A percentile compares a stretch with the other conserved stretches of the same genome.
Evolutionary conservation across 2,888 invertebrate species (phyloP).

Genomic region (Oscheius sp.): DNA sequence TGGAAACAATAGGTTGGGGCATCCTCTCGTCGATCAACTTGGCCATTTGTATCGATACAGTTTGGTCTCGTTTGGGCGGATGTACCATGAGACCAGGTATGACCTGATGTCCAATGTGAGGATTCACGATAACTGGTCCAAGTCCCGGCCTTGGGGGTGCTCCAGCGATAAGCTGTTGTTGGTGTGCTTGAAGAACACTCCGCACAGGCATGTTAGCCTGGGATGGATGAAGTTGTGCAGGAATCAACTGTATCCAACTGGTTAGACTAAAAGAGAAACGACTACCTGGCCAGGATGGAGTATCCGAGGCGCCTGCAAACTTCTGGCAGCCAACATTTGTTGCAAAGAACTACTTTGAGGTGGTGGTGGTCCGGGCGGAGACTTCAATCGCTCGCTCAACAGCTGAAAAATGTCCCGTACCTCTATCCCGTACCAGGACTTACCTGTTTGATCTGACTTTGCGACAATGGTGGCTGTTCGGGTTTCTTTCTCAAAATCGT

Average conservation of each 20-base stretch:
- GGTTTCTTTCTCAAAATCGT: background rate
- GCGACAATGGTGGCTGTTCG: background rate
- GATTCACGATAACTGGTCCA: constrained; percentile 18
- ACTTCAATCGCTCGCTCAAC: constrained; percentile 4
- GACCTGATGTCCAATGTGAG: constrained; percentile 11
- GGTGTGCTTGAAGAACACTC: constrained; percentile 17
- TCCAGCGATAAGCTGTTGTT: background rate
- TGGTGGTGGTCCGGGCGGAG: background rate
- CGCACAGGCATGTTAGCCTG: constrained; percentile 23
- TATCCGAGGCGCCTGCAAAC: background rate
- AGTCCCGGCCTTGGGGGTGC: constrained; percentile 10
- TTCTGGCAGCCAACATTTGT: background rate
- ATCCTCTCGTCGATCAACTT: constrained; percentile 29
- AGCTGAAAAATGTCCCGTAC: background rate
- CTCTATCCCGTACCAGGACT: background rate
- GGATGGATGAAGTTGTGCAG: constrained; percentile 17
- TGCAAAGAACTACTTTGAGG: background rate
- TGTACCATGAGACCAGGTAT: background rate
- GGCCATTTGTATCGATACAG: constrained; percentile 24
- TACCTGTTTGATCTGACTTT: constrained; percentile 11
- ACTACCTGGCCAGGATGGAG: background rate
- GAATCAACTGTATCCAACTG: background rate
- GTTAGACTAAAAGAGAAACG: background rate
- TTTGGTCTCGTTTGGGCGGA: background rate
- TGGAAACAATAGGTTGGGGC: constrained; percentile 2